Evolutionary conservation across 2,113 vertebrate species (phyloP).

Genomic region (Mus musculus): GRCm39 chr6:135486001-135486500

Average conservation of each 20-base stretch:
- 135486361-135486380: background rate
- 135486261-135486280: background rate
- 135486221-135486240: background rate
- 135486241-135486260: background rate
- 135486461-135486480: conserved; percentile 28
- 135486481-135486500: conserved; percentile 73
- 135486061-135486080: background rate
- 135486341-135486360: background rate
- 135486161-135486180: background rate
- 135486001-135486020: background rate
- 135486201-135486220: background rate
- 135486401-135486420: background rate
- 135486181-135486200: background rate
- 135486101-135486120: background rate
- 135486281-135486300: background rate
- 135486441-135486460: background rate
- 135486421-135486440: background rate
- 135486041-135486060: background rate
- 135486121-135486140: background rate
- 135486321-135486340: background rate
- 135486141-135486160: background rate
- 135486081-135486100: background rate
- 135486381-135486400: background rate
- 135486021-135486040: background rate
- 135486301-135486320: background rate